phyloP scores from a whole-genome alignment of 2,113 vertebrate species.

The Platichthys flesus region DNA sequence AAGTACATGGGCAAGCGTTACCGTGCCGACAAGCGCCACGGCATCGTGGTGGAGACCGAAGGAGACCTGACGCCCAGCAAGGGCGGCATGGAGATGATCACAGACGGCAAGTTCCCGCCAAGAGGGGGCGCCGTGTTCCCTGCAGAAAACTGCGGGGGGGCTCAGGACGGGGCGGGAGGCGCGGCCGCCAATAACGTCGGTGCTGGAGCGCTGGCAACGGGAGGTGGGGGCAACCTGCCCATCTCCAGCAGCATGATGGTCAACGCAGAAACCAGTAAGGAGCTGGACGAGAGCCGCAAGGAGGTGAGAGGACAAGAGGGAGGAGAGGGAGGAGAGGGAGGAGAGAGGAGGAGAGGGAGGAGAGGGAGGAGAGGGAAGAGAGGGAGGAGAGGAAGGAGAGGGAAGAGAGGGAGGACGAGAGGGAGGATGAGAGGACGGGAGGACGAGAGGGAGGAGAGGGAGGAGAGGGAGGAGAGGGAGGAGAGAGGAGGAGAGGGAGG shows the following conservation, averaged over 20 bases:
- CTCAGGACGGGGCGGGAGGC: constrained; percentile 56
- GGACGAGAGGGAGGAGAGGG: too few relatives aligned
- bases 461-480: too few relatives aligned
- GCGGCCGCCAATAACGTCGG: constrained; percentile 40
- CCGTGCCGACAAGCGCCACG: constrained; percentile 91
- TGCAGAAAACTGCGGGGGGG: constrained; percentile 65
- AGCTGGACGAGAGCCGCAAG: constrained; percentile 92
- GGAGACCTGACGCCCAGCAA: constrained; percentile 88
- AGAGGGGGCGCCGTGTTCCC: constrained; percentile 64
- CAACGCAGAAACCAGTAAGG: constrained; percentile 86
- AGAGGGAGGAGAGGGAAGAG: too few relatives aligned
- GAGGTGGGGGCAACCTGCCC: constrained; percentile 50
- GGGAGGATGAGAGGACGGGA: too few relatives aligned
- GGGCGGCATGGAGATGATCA: constrained; percentile 84
- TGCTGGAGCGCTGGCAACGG: constrained; percentile 32
- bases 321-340: too few relatives aligned
- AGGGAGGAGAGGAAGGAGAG: too few relatives aligned
- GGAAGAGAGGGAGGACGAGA: too few relatives aligned
- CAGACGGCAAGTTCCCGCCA: constrained; percentile 84
- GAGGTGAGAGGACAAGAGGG: constrained; percentile 76
- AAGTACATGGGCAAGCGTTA: constrained; percentile 97
- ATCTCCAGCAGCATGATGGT: constrained; percentile 78
- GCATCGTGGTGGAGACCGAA: constrained; percentile 94
- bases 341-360: too few relatives aligned
- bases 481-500: too few relatives aligned